phyloP scores from a whole-genome alignment of 1,140 invertebrate species.

The Drosophila funebris region DNA sequence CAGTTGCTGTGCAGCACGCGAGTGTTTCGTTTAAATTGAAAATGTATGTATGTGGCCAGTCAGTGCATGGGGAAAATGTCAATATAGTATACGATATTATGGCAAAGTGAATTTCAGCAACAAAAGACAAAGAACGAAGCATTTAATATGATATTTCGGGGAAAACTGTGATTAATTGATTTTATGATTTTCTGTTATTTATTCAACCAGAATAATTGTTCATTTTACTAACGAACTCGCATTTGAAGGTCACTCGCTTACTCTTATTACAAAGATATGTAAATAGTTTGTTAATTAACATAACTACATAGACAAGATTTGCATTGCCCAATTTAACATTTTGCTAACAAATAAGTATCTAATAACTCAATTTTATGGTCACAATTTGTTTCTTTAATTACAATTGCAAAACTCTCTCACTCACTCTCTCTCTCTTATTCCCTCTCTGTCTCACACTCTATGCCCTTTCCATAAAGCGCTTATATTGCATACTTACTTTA shows the following conservation, averaged over 20 bases:
- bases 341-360: slow-evolving; percentile 1
- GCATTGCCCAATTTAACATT: background rate
- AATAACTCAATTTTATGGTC: slow-evolving; percentile 18
- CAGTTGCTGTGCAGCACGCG: slow-evolving; percentile 45
- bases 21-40: slow-evolving; percentile 75
- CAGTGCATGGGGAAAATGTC: slow-evolving; percentile 50
- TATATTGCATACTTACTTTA: slow-evolving; percentile 13
- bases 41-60: slow-evolving; percentile 68
- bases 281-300: slow-evolving; percentile 14
- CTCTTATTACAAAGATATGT: background rate
- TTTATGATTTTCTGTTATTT: background rate
- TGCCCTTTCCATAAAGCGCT: background rate
- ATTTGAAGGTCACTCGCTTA: too few species aligned
- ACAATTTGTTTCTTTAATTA: slow-evolving; percentile 13
- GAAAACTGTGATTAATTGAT: background rate
- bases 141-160: background rate
- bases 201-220: too few species aligned
- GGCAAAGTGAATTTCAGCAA: too few species aligned
- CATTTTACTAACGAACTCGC: too few species aligned
- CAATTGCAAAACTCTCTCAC: background rate
- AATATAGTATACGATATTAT: too few species aligned
- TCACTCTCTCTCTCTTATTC: background rate
- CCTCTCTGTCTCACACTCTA: too few species aligned
- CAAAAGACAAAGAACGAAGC: too few species aligned
- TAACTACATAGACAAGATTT: background rate